Evolutionary conservation across 2,113 vertebrate species (phyloP).

Genomic region (Neofelis nebulosa): DNA sequence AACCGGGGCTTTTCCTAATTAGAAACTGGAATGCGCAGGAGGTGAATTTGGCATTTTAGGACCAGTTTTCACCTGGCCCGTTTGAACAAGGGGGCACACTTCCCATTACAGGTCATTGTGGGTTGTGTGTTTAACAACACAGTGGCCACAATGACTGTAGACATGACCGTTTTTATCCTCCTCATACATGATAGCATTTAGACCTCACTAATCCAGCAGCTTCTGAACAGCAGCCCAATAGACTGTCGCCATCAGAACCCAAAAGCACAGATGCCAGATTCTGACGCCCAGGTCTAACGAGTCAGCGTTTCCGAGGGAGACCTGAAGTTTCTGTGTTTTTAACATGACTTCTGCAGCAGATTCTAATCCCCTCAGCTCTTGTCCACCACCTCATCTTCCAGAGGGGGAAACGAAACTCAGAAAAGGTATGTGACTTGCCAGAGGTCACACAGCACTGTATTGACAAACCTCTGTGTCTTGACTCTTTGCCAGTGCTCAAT

Average conservation of each 20-base stretch:
- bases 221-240: not conserved
- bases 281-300: not conserved
- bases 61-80: not conserved
- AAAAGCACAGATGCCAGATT: not conserved
- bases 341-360: not conserved
- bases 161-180: accelerated
- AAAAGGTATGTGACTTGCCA: not conserved
- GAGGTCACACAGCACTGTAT: not conserved
- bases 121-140: not conserved
- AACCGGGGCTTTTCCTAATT: not conserved
- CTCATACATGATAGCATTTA: not conserved
- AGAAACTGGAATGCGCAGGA: not conserved
- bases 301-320: not conserved
- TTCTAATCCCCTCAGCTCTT: not conserved
- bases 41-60: not conserved
- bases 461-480: not conserved
- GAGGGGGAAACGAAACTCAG: not conserved
- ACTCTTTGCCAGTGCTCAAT: not conserved
- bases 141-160: not conserved
- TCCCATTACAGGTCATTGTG: not conserved
- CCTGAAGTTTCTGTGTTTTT: not conserved
- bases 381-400: not conserved
- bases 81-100: not conserved
- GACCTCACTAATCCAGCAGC: not conserved
- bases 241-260: not conserved